Evolutionary conservation across 2,797 vertebrate species (phyloP).

Genomic region (Smutsia gigantea): DNA sequence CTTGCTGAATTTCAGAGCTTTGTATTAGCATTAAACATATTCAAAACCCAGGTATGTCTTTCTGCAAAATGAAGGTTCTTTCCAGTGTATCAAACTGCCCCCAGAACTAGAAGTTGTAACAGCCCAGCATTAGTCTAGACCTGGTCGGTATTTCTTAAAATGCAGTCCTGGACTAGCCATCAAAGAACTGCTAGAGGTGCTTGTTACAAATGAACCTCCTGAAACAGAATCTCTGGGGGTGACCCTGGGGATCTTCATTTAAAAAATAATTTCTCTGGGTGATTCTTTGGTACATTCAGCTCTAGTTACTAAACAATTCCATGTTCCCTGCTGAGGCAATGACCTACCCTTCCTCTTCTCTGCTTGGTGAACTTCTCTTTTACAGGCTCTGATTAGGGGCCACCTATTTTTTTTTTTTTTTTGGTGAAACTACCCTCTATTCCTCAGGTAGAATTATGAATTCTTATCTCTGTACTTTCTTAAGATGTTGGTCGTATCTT

Average conservation of each 20-base stretch:
- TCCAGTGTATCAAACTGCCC: not conserved
- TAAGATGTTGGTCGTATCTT: not conserved
- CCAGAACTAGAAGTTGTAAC: not conserved
- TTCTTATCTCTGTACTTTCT: not conserved
- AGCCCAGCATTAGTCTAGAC: not conserved
- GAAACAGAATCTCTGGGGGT: not conserved
- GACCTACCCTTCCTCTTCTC: not conserved
- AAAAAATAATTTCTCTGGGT: constrained; percentile 20
- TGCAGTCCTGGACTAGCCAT: not conserved
- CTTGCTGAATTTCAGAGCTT: not conserved
- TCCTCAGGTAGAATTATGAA: not conserved
- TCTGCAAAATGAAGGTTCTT: not conserved
- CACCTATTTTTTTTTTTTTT: not conserved
- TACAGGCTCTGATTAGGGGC: not conserved
- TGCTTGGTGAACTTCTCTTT: not conserved
- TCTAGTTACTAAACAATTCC: not conserved
- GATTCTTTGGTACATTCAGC: constrained; percentile 11
- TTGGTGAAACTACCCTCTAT: not conserved
- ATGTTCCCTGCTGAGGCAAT: not conserved
- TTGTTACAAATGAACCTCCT: not conserved
- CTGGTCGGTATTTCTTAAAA: not conserved
- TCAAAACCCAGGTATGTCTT: not conserved
- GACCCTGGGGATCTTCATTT: not conserved
- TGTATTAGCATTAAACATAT: not conserved
- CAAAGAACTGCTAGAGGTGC: not conserved